Base-by-base conservation (phyloP, 2,888 invertebrate genomes). In the Parnassius mnemosyne region DNA sequence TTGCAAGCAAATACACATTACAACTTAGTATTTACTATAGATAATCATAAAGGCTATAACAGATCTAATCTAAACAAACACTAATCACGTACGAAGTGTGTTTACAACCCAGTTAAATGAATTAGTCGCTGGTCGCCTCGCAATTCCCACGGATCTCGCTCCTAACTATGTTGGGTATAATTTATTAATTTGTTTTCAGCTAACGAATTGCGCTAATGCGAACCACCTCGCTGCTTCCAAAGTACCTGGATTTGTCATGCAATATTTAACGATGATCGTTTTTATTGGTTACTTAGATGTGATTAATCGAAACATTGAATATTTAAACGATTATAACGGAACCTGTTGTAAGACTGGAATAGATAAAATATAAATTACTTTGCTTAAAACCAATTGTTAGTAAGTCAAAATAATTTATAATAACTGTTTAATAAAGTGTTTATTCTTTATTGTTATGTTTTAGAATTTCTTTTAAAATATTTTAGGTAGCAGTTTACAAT, bases 171-270 rank as follows among this genome's bases (percentile, higher is more conserved):
- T 71, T 73, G 75, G 68, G 79, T 74, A 84, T 87, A 88, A 88
- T 88, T 83, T 85, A 89, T 88, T 89, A 87, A 89, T 89, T 87
- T 85, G 87, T 81, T 88, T 87, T 85, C 85, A 73, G 75, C 80
- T 89, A 86, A 87, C 86, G 85, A 89, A 81, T 67, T 71, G 64
- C 70, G 74, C 77, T 87, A 83, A 87, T 85, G 83, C 82, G 77
- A 68, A 78, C 75, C 70, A 69, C 72, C 72, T 66, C 74, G 69
- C 69, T 72, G 79, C 71, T 67, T 74, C 70, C 70, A 75, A 78
- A 76, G 77, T 75, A 71, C 66, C 53, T 72, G 73, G 71, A 84
- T 77, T 71, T 70, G 71, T 55, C 67, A 74, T 72, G 70, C 70
- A 63, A 63, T 73, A 81, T 77, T 76, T 76, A 75, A 67, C 72